Conservation (phyloP, 2,113 vertebrate species). For the Cathartes aura region DNA sequence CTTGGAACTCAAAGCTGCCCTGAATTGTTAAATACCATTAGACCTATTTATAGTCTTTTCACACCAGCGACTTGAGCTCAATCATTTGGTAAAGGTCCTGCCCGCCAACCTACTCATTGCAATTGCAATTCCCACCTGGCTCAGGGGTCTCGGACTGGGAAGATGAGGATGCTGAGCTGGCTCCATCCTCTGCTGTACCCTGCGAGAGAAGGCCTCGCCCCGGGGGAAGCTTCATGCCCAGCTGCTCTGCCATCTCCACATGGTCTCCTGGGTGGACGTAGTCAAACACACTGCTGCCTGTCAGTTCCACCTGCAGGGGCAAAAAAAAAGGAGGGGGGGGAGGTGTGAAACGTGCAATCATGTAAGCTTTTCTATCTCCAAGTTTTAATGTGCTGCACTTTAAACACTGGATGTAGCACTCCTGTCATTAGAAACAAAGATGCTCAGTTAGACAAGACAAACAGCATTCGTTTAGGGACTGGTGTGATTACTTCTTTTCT, state of each 20-base stretch:
- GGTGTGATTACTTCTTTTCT: neutral
- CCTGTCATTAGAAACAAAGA: conserved; percentile 36
- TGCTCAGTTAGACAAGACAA: neutral
- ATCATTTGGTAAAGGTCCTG: conserved; percentile 79
- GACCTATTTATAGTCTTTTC: conserved; percentile 80
- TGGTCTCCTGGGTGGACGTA: conserved; percentile 98
- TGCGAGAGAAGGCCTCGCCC: conserved; percentile 92
- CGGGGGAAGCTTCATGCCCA: conserved; percentile 98
- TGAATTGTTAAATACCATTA: conserved; percentile 82
- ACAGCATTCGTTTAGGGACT: neutral
- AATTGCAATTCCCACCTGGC: conserved; percentile 89
- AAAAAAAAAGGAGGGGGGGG: conserved; percentile 22
- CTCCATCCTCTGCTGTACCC: conserved; percentile 90
- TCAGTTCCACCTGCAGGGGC: conserved; percentile 93
- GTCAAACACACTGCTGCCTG: conserved; percentile 98
- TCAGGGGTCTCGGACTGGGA: conserved; percentile 97
- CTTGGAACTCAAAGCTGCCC: conserved; percentile 72
- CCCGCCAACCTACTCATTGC: conserved; percentile 73
- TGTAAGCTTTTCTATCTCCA: conserved; percentile 22
- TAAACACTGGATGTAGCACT: neutral
- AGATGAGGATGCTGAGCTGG: conserved; percentile 94
- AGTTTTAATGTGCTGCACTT: neutral
- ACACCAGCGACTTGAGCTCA: conserved; percentile 73
- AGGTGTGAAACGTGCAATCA: conserved; percentile 28
- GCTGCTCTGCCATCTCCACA: conserved; percentile 98